Conservation (phyloP, 2,797 vertebrate genomes). For the Enteromius mattozi region DNA sequence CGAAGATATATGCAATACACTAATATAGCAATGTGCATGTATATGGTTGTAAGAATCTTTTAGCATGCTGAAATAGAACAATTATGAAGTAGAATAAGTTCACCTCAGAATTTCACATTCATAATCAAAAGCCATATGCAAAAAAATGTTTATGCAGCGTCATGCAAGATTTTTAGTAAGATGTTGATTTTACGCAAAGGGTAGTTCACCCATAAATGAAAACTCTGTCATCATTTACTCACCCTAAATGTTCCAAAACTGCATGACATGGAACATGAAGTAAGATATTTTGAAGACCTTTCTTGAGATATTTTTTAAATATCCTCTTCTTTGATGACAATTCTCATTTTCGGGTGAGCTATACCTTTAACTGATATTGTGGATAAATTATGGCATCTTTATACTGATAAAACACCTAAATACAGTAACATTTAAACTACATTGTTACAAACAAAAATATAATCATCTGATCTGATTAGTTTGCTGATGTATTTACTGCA, state of each 20-base stretch:
- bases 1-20: slow-evolving; percentile 21
- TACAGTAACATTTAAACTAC: not conserved
- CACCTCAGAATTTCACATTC: not conserved
- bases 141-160: not conserved
- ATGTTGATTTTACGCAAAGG: slow-evolving; percentile 1
- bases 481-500: not conserved
- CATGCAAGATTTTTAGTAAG: not conserved
- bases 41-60: slow-evolving; percentile 15
- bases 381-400: not conserved
- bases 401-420: not conserved
- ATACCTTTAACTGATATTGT: not conserved
- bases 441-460: not conserved
- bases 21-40: slow-evolving; percentile 46
- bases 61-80: slow-evolving; percentile 50
- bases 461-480: not conserved
- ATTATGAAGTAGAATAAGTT: not conserved
- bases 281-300: not conserved
- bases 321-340: not conserved
- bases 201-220: not conserved
- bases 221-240: not conserved
- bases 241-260: not conserved
- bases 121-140: slow-evolving; percentile 22
- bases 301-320: not conserved
- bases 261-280: not conserved
- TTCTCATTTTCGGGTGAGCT: not conserved